phyloP scores from a whole-genome alignment of 2,888 invertebrate species.

The Leucoma salicis region DNA sequence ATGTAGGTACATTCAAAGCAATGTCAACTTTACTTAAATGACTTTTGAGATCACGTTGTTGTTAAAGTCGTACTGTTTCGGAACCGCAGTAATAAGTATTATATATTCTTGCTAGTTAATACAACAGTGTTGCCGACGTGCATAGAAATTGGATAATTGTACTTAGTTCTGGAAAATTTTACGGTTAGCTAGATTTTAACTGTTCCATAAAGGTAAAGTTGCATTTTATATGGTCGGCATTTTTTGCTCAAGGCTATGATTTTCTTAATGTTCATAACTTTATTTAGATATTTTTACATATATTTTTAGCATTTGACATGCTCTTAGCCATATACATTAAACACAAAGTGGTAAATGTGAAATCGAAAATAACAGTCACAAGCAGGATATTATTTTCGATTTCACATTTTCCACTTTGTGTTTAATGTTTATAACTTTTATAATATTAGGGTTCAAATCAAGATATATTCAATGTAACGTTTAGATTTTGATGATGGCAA shows the following conservation, averaged over 20 bases:
- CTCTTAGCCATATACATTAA: no score
- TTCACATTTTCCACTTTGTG: no score
- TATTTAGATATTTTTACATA: no score
- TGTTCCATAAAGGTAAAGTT: conserved; percentile 26
- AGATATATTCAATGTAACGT: no score
- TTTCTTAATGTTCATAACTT: no score
- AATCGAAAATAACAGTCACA: no score
- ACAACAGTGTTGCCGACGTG: conserved; percentile 31
- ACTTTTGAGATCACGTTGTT: conserved; percentile 6
- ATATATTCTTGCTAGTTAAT: conserved; percentile 32
- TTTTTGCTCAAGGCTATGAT: conserved; percentile 16
- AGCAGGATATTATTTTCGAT: no score
- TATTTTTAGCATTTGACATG: no score
- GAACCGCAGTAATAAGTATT: conserved; percentile 58
- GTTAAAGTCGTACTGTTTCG: conserved; percentile 54
- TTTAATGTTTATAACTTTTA: no score
- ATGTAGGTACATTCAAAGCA: conserved; percentile 3
- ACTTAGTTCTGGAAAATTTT: conserved; percentile 42
- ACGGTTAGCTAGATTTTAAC: conserved; percentile 38
- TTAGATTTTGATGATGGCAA: no score
- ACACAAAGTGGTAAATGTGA: no score
- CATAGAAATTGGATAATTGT: conserved; percentile 43
- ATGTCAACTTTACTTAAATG: conserved; percentile 11
- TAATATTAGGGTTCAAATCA: no score
- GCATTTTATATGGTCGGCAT: conserved; percentile 3